These are phyloP conservation scores for Chitala chitala DNA, from an alignment of 2,113 vertebrate species.

Conservation along the genomic window DNA sequence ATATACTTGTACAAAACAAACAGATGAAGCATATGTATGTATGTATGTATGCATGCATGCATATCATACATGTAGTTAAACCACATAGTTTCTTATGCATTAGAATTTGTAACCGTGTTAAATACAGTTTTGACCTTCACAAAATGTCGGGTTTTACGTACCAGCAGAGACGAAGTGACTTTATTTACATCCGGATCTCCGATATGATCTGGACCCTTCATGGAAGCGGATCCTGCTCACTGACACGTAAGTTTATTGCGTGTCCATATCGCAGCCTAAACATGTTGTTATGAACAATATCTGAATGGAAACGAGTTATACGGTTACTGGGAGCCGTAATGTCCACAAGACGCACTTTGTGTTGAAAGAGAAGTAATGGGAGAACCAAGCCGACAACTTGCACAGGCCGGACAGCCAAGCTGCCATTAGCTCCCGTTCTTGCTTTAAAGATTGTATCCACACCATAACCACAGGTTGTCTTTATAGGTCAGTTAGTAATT, in stretches of 20 bases:
- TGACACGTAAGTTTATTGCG: constrained; percentile 10
- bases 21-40: too few species aligned
- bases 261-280: not conserved
- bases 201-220: not conserved
- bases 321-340: not conserved
- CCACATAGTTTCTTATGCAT: too few species aligned
- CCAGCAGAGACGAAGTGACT: not conserved
- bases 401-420: not conserved
- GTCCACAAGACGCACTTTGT: too few species aligned
- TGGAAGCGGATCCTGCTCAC: not conserved
- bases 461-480: too few species aligned
- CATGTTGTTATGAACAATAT: not conserved
- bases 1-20: too few species aligned
- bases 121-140: constrained; percentile 22
- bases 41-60: too few species aligned
- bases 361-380: too few species aligned
- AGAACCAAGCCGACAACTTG: too few species aligned
- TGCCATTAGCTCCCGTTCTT: too few species aligned
- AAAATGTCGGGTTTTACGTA: constrained; percentile 15
- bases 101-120: not conserved
- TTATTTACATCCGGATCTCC: not conserved
- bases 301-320: not conserved
- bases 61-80: too few species aligned
- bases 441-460: too few species aligned
- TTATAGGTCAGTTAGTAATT: too few species aligned